Percentiles rank a stretch among this genome's conserved stretches.
Conservation (phyloP, 2,113 vertebrate genomes). For the Nycticebus coucang region DNA sequence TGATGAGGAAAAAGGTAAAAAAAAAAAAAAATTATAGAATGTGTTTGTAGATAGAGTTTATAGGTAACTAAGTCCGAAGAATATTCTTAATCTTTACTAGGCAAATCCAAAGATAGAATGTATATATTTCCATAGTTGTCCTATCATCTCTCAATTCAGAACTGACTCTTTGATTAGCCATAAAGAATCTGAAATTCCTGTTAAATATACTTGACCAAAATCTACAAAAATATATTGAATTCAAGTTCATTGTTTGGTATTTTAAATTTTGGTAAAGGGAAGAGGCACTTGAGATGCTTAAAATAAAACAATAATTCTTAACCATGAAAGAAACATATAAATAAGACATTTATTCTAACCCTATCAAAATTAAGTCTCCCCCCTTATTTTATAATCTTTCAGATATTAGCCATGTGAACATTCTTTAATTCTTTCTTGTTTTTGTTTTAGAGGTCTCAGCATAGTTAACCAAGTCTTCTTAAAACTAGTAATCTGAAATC, state of each 20-base stretch:
- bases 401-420: neutral
- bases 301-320: neutral
- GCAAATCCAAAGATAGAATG: neutral
- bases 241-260: neutral
- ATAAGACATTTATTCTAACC: neutral
- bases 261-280: neutral
- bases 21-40: neutral
- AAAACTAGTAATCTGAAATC: neutral
- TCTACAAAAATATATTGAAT: neutral
- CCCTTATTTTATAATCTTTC: conserved; percentile 12
- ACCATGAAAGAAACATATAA: neutral
- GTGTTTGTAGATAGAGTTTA: neutral
- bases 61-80: neutral
- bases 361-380: neutral
- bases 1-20: neutral
- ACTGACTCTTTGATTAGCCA: neutral
- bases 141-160: neutral
- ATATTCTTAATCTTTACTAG: neutral
- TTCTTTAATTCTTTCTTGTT: neutral
- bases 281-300: neutral
- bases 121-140: neutral
- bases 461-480: neutral
- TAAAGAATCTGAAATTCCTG: neutral
- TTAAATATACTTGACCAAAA: neutral
- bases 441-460: neutral